Conservation (phyloP, 2,888 invertebrate genomes). For the Furcula furcula region DNA sequence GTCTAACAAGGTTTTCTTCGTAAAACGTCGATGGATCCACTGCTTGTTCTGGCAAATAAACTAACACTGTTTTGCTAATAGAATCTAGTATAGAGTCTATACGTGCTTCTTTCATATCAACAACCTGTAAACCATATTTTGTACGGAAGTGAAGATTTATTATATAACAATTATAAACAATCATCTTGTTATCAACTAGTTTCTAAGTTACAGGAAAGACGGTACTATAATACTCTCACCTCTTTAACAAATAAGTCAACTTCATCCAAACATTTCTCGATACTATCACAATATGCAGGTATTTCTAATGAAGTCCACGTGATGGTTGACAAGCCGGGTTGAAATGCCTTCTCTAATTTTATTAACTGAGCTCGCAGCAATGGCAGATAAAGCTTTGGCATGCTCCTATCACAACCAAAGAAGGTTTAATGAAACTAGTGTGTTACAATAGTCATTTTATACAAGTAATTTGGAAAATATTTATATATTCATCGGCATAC, state of each 20-base stretch:
- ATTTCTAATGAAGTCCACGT: conserved; percentile 92
- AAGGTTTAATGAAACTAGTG: too few relatives aligned
- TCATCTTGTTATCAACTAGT: too few relatives aligned
- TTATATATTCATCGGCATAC: too few relatives aligned
- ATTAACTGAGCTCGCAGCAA: conserved; percentile 85
- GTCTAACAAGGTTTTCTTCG: conserved; percentile 82
- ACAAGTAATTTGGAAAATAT: too few relatives aligned
- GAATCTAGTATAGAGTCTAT: conserved; percentile 85
- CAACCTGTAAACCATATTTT: conserved; percentile 66
- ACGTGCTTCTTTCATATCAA: conserved; percentile 88
- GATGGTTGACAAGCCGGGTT: conserved; percentile 88
- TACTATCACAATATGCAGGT: conserved; percentile 81
- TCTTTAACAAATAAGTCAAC: conserved; percentile 86
- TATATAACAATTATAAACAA: too few relatives aligned
- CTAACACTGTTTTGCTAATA: conserved; percentile 83
- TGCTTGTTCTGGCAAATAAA: conserved; percentile 83
- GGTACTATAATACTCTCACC: conserved; percentile 47
- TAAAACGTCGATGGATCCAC: conserved; percentile 83
- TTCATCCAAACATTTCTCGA: conserved; percentile 80
- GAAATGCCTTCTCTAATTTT: conserved; percentile 86
- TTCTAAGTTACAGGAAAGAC: too few relatives aligned
- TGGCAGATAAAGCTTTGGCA: conserved; percentile 86
- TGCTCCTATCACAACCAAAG: conserved; percentile 52
- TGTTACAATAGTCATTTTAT: too few relatives aligned
- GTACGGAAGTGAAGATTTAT: too few relatives aligned